Base-by-base conservation (phyloP, 2,113 vertebrate species). In the Chaetura pelagica region DNA sequence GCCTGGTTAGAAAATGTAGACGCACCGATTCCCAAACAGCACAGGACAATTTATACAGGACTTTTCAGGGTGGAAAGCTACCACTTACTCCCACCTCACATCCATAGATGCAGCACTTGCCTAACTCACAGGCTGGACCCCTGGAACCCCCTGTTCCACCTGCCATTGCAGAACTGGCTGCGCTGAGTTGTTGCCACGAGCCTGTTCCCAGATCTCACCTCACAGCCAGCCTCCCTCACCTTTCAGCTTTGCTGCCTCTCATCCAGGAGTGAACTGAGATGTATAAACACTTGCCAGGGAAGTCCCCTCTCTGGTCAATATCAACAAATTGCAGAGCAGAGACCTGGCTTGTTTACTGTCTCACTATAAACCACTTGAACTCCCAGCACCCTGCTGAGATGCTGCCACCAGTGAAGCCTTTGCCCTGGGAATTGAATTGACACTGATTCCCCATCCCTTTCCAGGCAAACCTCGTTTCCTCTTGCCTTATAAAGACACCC, bases 91-190 rank as follows among this genome's bases (percentile, higher is more conserved):
- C 64, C 79, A 14, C 35, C 46, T 44, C 34, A 2, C 34, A 32
- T 7, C 30, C 26, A 2, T 2, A 12, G 59, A 9, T 30, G 16
- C 71, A 68, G 44, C 75, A 5, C 12, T 64, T 29, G 26, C 69
- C 46, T 26, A 58, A 40, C 62, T 59, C 3, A 1, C 20, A 74
- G 84, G 30, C 32, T 66, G 49, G 32, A 29, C 32, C 34, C 26
- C 63, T 9, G 4, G 12, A 40, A 3, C 21, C 64, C 57, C 38
- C 4, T 0, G 0, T 29, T 22, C 21, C 32, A 11, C n/a, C 21
- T 9, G 27, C 27, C 5, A 6, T 3, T 6, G 7, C 67, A 27
- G 77, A 61, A 14, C n/a, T 21, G 42, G 29, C 35, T 35, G 55
- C 0, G 5, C 35, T 24, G 67, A 48, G 15, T 15, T 4, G 0